These are phyloP conservation scores for Fragum whitleyi DNA, from an alignment of 2,888 invertebrate genomes.

Conservation along the genomic window DNA sequence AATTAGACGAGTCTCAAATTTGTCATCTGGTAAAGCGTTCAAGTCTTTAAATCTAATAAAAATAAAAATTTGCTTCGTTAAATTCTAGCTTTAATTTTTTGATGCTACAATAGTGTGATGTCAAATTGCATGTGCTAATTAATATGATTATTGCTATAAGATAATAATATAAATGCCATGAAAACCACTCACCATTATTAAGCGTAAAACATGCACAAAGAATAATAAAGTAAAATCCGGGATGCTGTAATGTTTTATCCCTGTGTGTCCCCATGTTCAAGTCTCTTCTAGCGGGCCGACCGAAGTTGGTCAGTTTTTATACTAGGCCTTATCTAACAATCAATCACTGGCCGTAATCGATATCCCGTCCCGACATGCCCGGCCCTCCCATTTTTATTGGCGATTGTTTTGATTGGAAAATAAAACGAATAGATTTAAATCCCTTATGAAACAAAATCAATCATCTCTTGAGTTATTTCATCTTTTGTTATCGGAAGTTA, in stretches of 20 bases:
- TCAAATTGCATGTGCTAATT: too few relatives aligned
- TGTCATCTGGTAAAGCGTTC: too few relatives aligned
- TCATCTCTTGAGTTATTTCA: neutral
- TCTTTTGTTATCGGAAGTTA: too few relatives aligned
- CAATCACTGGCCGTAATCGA: neutral
- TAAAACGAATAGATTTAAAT: neutral
- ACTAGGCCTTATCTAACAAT: neutral
- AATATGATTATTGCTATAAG: too few relatives aligned
- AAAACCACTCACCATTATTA: neutral
- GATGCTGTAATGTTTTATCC: neutral
- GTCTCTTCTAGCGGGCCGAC: neutral
- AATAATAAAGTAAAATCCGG: neutral
- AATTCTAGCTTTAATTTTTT: too few relatives aligned
- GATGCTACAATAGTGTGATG: too few relatives aligned
- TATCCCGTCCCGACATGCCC: neutral
- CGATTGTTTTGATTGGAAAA: neutral
- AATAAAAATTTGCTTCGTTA: too few relatives aligned
- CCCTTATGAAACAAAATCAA: neutral
- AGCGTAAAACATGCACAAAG: neutral
- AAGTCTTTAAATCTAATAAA: too few relatives aligned
- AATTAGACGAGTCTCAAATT: too few relatives aligned
- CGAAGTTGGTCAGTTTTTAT: conserved; percentile 1
- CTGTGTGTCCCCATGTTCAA: conserved; percentile 3
- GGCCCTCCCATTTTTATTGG: conserved; percentile 6
- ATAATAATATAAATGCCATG: too few relatives aligned